Evolutionary conservation across 2,797 vertebrate genomes (phyloP).

Genomic region (Myotis findleyi): DNA sequence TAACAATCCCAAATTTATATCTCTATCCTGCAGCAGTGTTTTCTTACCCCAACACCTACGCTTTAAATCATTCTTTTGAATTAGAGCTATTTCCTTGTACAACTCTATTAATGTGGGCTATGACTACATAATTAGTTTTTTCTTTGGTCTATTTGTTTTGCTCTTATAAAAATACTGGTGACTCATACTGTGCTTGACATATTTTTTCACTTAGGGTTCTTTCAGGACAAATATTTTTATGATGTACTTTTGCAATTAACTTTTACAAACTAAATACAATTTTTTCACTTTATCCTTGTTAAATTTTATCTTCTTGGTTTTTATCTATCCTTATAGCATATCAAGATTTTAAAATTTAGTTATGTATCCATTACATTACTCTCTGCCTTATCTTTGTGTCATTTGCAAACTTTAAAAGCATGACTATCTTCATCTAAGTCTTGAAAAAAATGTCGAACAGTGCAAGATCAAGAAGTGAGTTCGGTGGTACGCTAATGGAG

Average conservation of each 20-base stretch:
- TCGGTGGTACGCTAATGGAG: background rate
- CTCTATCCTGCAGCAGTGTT: background rate
- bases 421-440: background rate
- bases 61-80: slow-evolving; percentile 50
- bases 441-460: background rate
- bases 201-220: slow-evolving; percentile 59
- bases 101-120: slow-evolving; percentile 36
- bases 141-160: slow-evolving; percentile 61
- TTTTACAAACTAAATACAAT: slow-evolving; percentile 49
- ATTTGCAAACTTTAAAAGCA: slow-evolving; percentile 27
- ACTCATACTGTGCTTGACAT: slow-evolving; percentile 64
- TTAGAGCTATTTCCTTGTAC: slow-evolving; percentile 59
- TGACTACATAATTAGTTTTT: slow-evolving; percentile 53
- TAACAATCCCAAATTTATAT: slow-evolving; percentile 42
- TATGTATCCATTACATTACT: background rate
- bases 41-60: slow-evolving; percentile 49
- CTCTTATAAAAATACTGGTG: slow-evolving; percentile 66
- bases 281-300: slow-evolving; percentile 45
- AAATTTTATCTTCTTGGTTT: slow-evolving; percentile 52
- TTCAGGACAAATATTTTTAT: slow-evolving; percentile 61
- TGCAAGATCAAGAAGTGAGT: slow-evolving; percentile 8
- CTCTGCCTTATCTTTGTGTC: background rate
- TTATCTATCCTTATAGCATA: slow-evolving; percentile 11
- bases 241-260: slow-evolving; percentile 41
- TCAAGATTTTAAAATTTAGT: slow-evolving; percentile 20